Conservation (phyloP, 2,797 vertebrate species). For the Hyperoplus lanceolatus region DNA sequence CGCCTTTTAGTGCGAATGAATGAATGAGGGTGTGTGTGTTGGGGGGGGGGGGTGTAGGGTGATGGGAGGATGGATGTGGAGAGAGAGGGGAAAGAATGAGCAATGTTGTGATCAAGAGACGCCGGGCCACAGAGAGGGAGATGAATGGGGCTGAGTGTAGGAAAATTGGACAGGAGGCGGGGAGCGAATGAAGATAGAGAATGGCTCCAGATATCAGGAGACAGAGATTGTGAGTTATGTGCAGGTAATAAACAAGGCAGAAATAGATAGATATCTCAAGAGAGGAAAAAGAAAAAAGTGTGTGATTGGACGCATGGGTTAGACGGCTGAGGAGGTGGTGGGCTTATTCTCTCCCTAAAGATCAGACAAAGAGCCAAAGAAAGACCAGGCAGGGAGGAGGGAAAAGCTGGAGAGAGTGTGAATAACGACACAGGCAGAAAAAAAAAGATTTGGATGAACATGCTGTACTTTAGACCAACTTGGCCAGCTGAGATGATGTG, state of each 20-base stretch:
- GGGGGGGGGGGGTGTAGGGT: conserved; percentile 56
- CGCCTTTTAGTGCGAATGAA: conserved; percentile 60
- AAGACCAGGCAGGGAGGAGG: conserved; percentile 26
- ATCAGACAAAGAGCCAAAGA: conserved; percentile 42
- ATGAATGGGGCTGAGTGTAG: conserved; percentile 82
- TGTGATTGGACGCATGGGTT: conserved; percentile 55
- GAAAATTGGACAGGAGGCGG: conserved; percentile 83
- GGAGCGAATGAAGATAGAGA: conserved; percentile 83
- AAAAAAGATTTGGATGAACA: conserved; percentile 72
- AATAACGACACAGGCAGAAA: conserved; percentile 70
- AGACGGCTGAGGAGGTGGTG: conserved; percentile 2
- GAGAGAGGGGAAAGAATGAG: conserved; percentile 69
- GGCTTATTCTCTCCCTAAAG: conserved; percentile 37
- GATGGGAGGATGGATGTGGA: conserved; percentile 69
- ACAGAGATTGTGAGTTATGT: conserved; percentile 81
- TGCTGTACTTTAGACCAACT: conserved; percentile 71
- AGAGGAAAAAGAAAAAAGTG: conserved; percentile 76
- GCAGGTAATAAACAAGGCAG: conserved; percentile 82
- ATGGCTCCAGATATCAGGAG: conserved; percentile 77
- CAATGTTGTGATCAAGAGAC: conserved; percentile 78
- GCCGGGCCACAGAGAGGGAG: conserved; percentile 77
- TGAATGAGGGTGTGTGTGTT: conserved; percentile 32
- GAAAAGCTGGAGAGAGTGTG: conserved; percentile 57
- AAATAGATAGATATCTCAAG: conserved; percentile 81
- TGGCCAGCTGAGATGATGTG: conserved; percentile 77